Conservation (phyloP, 1,140 invertebrate species). For the Varroa destructor region DNA sequence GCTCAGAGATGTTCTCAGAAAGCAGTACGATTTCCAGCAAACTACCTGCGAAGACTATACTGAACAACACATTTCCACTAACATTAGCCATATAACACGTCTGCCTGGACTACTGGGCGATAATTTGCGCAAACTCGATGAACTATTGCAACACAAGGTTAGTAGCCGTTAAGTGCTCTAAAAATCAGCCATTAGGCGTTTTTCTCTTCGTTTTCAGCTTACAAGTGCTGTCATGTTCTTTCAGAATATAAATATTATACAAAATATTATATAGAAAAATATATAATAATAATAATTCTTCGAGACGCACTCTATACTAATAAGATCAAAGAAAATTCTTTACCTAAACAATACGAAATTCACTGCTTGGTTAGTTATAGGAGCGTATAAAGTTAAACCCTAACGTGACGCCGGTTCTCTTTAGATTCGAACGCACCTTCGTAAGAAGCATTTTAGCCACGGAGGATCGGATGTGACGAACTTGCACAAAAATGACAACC, state of each 20-base stretch:
- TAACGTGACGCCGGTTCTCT: too few relatives aligned
- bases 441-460: constrained; percentile 17
- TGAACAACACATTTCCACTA: not conserved
- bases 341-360: too few relatives aligned
- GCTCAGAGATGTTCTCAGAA: constrained; percentile 6
- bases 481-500: not conserved
- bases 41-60: not conserved
- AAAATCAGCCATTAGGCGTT: too few relatives aligned
- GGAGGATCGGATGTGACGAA: not conserved
- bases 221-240: too few relatives aligned
- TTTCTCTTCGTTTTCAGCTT: too few relatives aligned
- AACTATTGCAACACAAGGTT: not conserved
- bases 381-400: not conserved
- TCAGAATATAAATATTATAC: too few relatives aligned
- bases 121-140: not conserved
- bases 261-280: too few relatives aligned
- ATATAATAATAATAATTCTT: too few relatives aligned
- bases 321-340: too few relatives aligned
- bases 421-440: constrained; percentile 9
- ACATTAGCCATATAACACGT: not conserved
- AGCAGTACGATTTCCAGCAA: not conserved
- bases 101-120: not conserved
- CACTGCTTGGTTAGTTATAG: not conserved
- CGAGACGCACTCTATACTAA: too few relatives aligned
- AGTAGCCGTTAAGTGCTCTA: not conserved